These are phyloP conservation scores for Sesamia inferens DNA, from an alignment of 2,888 invertebrate species.

Conservation along the genomic window DNA sequence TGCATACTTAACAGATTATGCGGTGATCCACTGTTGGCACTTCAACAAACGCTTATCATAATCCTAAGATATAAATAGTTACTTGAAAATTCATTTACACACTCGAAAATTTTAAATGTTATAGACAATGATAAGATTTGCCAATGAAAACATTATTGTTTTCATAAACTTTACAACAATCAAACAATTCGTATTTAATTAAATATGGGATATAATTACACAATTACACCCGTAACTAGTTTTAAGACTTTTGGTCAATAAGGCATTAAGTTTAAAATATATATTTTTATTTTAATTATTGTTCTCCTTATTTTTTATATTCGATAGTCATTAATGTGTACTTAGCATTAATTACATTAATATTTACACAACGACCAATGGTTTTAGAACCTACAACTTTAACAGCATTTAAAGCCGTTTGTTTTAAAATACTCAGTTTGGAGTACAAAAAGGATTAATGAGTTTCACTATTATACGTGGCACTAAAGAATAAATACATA, in stretches of 20 bases:
- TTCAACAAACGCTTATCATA: conserved; percentile 66
- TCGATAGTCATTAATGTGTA: conserved; percentile 82
- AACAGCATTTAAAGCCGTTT: conserved; percentile 57
- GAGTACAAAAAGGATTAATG: conserved; percentile 81
- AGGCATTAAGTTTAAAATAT: conserved; percentile 90
- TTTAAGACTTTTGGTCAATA: conserved; percentile 90
- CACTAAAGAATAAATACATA: conserved; percentile 73
- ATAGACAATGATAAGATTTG: conserved; percentile 85
- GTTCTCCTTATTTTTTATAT: conserved; percentile 87
- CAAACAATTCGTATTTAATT: conserved; percentile 83
- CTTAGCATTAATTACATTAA: conserved; percentile 81
- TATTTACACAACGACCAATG: conserved; percentile 82
- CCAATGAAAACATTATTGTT: conserved; percentile 80
- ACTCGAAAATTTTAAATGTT: conserved; percentile 73
- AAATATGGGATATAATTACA: conserved; percentile 83
- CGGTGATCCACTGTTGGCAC: conserved; percentile 67
- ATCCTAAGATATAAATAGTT: conserved; percentile 74
- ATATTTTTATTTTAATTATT: conserved; percentile 88
- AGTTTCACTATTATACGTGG: conserved; percentile 69
- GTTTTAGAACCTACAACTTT: conserved; percentile 64
- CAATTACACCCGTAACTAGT: conserved; percentile 87
- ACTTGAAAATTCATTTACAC: conserved; percentile 72
- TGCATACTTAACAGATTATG: conserved; percentile 50
- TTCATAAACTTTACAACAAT: conserved; percentile 88
- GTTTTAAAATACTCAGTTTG: conserved; percentile 69